A percentile compares a stretch with the other conserved stretches of the same genome.
Conservation (phyloP, 2,888 invertebrate species). For the Sminthurides aquaticus region DNA sequence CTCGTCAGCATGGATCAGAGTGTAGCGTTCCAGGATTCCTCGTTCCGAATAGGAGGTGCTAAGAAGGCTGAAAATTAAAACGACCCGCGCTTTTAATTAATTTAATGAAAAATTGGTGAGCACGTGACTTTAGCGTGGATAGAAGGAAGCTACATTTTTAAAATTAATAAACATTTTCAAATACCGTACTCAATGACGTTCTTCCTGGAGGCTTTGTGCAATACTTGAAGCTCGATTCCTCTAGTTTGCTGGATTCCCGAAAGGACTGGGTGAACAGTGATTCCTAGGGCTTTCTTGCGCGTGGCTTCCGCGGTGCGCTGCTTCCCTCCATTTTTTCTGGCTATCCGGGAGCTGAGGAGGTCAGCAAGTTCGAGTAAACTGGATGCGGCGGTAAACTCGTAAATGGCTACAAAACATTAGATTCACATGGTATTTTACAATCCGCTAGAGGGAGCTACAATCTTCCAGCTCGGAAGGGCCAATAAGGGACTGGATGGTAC, state of each 20-base stretch:
- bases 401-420: constrained; percentile 3
- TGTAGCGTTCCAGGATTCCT: constrained; percentile 22
- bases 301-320: not conserved
- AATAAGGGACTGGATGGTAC: too few relatives aligned
- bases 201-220: not conserved
- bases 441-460: too few relatives aligned
- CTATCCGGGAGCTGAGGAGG: not conserved
- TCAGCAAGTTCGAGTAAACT: constrained; percentile 1
- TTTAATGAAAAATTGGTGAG: not conserved
- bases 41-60: constrained; percentile 21
- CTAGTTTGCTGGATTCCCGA: not conserved
- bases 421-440: too few relatives aligned
- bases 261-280: not conserved
- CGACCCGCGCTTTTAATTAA: not conserved
- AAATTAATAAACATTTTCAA: too few relatives aligned
- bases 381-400: constrained; percentile 10
- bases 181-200: too few relatives aligned
- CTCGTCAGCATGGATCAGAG: constrained; percentile 16
- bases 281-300: not conserved
- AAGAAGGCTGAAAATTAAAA: constrained; percentile 17
- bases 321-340: too few relatives aligned
- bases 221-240: not conserved
- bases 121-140: too few relatives aligned
- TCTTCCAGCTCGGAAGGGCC: too few relatives aligned
- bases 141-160: too few relatives aligned